Conservation (phyloP, 2,113 vertebrate genomes). For the Perognathus longimembris region DNA sequence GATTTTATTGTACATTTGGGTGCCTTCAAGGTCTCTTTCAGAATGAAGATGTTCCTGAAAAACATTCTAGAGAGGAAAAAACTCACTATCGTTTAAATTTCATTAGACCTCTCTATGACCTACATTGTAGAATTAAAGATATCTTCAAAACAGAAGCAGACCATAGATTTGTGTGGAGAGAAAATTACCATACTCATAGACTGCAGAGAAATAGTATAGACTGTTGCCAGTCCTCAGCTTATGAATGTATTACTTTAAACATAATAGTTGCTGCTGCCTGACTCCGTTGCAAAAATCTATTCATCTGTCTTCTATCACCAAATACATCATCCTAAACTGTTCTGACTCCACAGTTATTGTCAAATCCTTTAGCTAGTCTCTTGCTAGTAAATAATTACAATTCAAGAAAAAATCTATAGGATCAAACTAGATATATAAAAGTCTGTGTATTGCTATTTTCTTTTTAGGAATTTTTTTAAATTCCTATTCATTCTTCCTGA, state of each 20-base stretch:
- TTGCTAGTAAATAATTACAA: neutral
- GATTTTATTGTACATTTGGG: constrained; percentile 3
- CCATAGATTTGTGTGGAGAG: neutral
- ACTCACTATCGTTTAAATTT: constrained; percentile 29
- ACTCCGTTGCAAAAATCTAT: neutral
- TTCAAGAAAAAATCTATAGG: neutral
- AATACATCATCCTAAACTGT: neutral
- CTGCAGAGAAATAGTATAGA: neutral
- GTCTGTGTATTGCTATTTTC: neutral
- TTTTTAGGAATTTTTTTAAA: neutral
- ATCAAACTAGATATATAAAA: no score
- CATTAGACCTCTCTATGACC: neutral
- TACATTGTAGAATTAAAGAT: constrained; percentile 19
- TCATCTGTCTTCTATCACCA: neutral
- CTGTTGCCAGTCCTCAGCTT: rapidly evolving
- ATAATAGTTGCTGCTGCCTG: neutral
- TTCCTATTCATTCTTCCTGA: neutral
- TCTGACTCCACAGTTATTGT: neutral
- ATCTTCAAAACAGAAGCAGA: constrained; percentile 38
- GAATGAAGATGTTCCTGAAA: constrained; percentile 48
- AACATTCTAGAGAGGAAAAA: constrained; percentile 27
- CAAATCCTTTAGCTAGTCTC: neutral
- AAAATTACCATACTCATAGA: no score
- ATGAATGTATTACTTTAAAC: neutral
- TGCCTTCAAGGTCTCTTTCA: constrained; percentile 9